Conservation (phyloP, 2,888 invertebrate species). For the Notodonta dromedarius region DNA sequence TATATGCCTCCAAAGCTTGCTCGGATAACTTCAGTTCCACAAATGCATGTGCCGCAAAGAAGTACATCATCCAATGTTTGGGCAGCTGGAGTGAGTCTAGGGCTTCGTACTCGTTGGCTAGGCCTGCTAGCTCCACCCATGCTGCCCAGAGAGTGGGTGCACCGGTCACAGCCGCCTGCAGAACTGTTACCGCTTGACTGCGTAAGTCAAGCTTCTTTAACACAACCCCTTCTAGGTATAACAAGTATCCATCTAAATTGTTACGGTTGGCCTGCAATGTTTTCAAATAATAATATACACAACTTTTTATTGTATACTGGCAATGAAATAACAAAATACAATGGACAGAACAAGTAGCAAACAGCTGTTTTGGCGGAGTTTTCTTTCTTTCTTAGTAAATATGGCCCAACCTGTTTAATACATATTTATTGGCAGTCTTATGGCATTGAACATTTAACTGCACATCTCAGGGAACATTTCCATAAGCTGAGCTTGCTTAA, state of each 20-base stretch:
- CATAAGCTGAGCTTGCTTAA: no score
- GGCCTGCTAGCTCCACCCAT: constrained; percentile 95
- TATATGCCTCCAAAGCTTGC: constrained; percentile 93
- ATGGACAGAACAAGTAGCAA: no score
- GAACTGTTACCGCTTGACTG: constrained; percentile 89
- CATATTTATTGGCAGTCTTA: no score
- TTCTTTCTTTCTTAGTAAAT: no score
- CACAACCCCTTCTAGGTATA: constrained; percentile 96
- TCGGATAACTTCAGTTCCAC: constrained; percentile 95
- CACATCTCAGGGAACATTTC: no score
- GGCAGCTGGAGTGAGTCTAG: constrained; percentile 87
- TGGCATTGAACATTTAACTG: no score
- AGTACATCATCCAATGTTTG: constrained; percentile 97
- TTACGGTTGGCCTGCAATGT: constrained; percentile 81
- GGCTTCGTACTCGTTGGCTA: constrained; percentile 93
- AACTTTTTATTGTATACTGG: no score
- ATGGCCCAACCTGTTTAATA: no score
- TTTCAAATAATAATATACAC: neutral
- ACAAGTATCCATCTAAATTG: constrained; percentile 93
- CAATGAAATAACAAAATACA: no score
- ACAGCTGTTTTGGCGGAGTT: no score
- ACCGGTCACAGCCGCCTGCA: constrained; percentile 90
- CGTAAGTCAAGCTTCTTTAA: constrained; percentile 93
- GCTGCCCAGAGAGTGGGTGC: constrained; percentile 97
- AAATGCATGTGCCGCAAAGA: constrained; percentile 95